These are phyloP conservation scores for Bovichtus diacanthus DNA, from an alignment of 2,797 vertebrate species.

Conservation along the genomic window DNA sequence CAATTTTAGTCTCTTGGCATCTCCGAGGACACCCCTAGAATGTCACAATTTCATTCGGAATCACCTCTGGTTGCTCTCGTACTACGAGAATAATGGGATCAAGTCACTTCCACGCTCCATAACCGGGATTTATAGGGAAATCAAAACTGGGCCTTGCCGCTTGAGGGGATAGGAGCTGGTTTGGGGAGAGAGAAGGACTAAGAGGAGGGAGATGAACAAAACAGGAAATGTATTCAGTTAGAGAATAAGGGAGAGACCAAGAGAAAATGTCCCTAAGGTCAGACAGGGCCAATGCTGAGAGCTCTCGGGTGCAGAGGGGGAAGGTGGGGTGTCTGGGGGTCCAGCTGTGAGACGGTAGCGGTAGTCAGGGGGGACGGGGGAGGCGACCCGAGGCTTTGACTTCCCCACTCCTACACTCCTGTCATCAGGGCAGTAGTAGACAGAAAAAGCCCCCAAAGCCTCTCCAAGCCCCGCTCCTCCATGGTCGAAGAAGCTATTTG, in stretches of 20 bases:
- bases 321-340: conserved; percentile 31
- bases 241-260: conserved; percentile 18
- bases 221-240: conserved; percentile 65
- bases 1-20: conserved; percentile 62
- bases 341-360: conserved; percentile 51
- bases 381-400: conserved; percentile 67
- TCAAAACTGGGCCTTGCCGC: conserved; percentile 79
- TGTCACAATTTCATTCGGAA: conserved; percentile 78
- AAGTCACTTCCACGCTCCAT: conserved; percentile 81
- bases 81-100: conserved; percentile 84
- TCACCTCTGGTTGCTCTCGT: conserved; percentile 77
- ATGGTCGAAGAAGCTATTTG: conserved; percentile 64
- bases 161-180: conserved; percentile 73
- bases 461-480: conserved; percentile 64
- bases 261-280: conserved; percentile 57
- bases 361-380: conserved; percentile 16
- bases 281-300: conserved; percentile 42
- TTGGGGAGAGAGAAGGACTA: conserved; percentile 59
- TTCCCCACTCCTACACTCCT: conserved; percentile 52
- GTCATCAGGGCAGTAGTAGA: conserved; percentile 60
- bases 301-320: conserved; percentile 13
- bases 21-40: conserved; percentile 66
- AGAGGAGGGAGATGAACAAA: conserved; percentile 63
- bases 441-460: conserved; percentile 63
- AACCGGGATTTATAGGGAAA: conserved; percentile 86